These are phyloP conservation scores for Sphaeridia pumilis DNA, from an alignment of 2,888 invertebrate species.

Conservation along the genomic window DNA sequence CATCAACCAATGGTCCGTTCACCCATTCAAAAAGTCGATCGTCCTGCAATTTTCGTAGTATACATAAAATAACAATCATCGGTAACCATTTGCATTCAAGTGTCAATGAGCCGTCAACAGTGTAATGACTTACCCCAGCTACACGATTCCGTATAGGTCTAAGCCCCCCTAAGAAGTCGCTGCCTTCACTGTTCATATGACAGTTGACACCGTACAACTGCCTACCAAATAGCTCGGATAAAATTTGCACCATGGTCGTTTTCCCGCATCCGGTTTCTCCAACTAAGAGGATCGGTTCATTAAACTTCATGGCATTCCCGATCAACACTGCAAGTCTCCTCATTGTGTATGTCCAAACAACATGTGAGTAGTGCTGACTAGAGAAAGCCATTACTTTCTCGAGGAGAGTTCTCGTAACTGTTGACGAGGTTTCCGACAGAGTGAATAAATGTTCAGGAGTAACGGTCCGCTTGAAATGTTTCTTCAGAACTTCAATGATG, in stretches of 20 bases:
- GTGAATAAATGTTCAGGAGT: slow-evolving; percentile 33
- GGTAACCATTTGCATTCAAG: not conserved
- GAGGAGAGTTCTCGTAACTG: slow-evolving; percentile 61
- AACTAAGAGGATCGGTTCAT: slow-evolving; percentile 88
- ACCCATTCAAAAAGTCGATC: slow-evolving; percentile 85
- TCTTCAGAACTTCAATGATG: slow-evolving; percentile 65
- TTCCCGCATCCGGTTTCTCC: slow-evolving; percentile 98
- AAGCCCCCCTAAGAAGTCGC: slow-evolving; percentile 92
- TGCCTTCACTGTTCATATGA: slow-evolving; percentile 97
- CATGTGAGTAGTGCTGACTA: slow-evolving; percentile 45
- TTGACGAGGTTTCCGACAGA: slow-evolving; percentile 50
- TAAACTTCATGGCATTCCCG: slow-evolving; percentile 71
- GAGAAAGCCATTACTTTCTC: slow-evolving; percentile 47
- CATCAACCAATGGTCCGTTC: slow-evolving; percentile 84
- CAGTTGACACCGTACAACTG: slow-evolving; percentile 78
- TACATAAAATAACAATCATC: not conserved
- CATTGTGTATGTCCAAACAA: slow-evolving; percentile 94
- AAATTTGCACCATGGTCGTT: slow-evolving; percentile 85
- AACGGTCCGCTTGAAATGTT: slow-evolving; percentile 57
- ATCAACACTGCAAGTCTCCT: slow-evolving; percentile 52
- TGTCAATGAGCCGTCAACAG: not conserved
- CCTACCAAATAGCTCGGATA: slow-evolving; percentile 56
- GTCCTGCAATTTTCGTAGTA: too few relatives aligned
- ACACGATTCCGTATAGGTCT: slow-evolving; percentile 65
- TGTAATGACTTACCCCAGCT: slow-evolving; percentile 11